A percentile compares a stretch with the other conserved stretches of the same genome.
phyloP scores from a whole-genome alignment of 1,140 invertebrate genomes.

The Listronotus bonariensis region DNA sequence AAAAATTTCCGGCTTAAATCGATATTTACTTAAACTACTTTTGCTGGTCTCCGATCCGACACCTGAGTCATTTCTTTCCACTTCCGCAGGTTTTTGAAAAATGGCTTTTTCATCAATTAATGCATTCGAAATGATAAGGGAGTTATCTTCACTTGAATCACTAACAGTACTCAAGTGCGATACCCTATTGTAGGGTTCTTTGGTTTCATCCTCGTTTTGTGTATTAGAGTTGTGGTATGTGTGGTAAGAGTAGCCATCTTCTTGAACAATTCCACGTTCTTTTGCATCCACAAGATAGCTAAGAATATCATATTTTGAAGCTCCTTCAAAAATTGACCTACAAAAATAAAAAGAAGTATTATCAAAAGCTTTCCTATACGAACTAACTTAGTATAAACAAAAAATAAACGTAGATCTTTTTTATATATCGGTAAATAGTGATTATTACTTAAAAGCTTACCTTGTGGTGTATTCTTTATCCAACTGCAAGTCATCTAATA shows the following conservation, averaged over 20 bases:
- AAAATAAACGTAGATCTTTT: constrained; percentile 11
- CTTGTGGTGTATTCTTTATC: constrained; percentile 63
- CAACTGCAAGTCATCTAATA: constrained; percentile 63
- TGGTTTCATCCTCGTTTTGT: constrained; percentile 62
- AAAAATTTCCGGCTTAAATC: constrained; percentile 58
- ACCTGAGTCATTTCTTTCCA: constrained; percentile 91
- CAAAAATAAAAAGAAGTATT: constrained; percentile 36
- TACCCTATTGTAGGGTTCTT: constrained; percentile 58
- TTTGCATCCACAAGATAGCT: constrained; percentile 86
- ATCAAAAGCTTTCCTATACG: too few relatives aligned
- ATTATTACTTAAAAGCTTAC: constrained; percentile 39
- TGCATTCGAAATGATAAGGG: constrained; percentile 60
- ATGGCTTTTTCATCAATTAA: constrained; percentile 58
- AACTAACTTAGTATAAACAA: background rate
- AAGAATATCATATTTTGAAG: constrained; percentile 86
- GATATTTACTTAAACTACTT: constrained; percentile 75
- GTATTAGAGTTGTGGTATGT: constrained; percentile 56
- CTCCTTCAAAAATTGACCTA: constrained; percentile 79
- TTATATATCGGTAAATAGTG: constrained; percentile 28
- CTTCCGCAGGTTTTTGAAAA: constrained; percentile 63
- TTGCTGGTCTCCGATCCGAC: constrained; percentile 92
- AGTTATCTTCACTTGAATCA: constrained; percentile 72
- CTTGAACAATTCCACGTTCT: constrained; percentile 69
- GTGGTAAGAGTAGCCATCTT: constrained; percentile 65
- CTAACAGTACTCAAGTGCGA: constrained; percentile 65